These are phyloP conservation scores for Chrysodeixis includens DNA, from an alignment of 2,888 invertebrate genomes.

Conservation along the genomic window DNA sequence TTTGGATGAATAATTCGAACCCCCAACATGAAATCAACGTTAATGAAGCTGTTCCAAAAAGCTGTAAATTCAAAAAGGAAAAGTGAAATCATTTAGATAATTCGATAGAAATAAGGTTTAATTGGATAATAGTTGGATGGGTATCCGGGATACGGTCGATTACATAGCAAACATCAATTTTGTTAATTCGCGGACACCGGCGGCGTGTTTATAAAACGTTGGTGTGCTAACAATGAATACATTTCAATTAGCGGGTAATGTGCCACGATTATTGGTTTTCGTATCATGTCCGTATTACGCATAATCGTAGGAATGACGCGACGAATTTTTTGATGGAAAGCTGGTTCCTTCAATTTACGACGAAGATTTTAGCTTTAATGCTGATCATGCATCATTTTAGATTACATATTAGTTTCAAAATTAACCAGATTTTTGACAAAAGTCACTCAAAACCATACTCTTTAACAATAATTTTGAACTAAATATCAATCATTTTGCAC, in stretches of 20 bases:
- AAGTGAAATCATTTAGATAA: conserved; percentile 9
- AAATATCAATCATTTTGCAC: conserved; percentile 7
- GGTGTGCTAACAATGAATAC: conserved; percentile 38
- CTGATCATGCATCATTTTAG: no score
- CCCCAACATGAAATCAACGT: background rate
- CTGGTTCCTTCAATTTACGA: background rate
- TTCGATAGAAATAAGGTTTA: conserved; percentile 7
- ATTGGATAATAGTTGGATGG: conserved; percentile 35
- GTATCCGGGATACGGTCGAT: conserved; percentile 35
- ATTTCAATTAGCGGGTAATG: conserved; percentile 52
- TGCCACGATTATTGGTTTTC: conserved; percentile 47
- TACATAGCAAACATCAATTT: conserved; percentile 57
- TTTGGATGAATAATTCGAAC: background rate
- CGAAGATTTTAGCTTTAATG: background rate
- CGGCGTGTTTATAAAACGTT: conserved; percentile 42
- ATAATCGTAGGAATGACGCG: background rate
- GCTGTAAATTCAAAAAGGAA: background rate
- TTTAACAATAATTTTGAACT: background rate
- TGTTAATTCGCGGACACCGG: conserved; percentile 46
- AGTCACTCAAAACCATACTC: no score
- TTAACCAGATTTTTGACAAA: no score
- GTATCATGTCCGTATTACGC: conserved; percentile 15
- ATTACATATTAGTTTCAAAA: background rate
- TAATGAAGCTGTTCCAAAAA: background rate
- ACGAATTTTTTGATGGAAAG: background rate